These are phyloP conservation scores for Scrobipalpa costella DNA, from an alignment of 2,888 invertebrate genomes.

Conservation along the genomic window DNA sequence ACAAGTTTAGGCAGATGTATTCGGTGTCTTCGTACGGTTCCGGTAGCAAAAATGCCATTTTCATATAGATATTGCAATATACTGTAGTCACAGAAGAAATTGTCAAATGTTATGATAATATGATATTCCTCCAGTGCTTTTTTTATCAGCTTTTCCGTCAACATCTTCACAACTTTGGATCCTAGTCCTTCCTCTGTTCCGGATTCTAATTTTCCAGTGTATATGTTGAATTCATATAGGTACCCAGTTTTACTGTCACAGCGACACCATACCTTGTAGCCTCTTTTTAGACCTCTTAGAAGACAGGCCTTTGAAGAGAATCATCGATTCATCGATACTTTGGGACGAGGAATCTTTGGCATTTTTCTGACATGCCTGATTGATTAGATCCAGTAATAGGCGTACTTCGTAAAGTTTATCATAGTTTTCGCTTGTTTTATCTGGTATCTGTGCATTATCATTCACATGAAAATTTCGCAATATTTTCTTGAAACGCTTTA, in stretches of 20 bases:
- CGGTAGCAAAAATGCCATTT: constrained; percentile 34
- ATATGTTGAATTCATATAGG: constrained; percentile 38
- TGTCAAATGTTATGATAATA: constrained; percentile 20
- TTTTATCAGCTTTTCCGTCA: constrained; percentile 21
- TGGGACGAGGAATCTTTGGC: constrained; percentile 33
- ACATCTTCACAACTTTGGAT: constrained; percentile 33
- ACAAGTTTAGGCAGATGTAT: constrained; percentile 30
- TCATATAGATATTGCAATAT: constrained; percentile 31
- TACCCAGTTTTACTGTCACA: constrained; percentile 30
- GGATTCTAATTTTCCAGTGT: constrained; percentile 35
- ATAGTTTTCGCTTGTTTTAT: constrained; percentile 6
- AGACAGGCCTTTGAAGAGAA: constrained; percentile 36
- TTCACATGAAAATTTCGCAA: constrained; percentile 31
- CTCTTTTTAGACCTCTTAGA: constrained; percentile 33
- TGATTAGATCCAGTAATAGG: constrained; percentile 28
- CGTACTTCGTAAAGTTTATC: constrained; percentile 36
- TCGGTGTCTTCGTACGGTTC: constrained; percentile 36
- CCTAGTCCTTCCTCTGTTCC: constrained; percentile 40
- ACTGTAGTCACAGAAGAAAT: constrained; percentile 12
- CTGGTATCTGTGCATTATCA: constrained; percentile 32
- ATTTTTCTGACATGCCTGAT: constrained; percentile 33
- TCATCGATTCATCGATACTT: constrained; percentile 38
- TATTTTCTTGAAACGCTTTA: constrained; percentile 36
- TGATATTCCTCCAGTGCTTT: constrained; percentile 6
- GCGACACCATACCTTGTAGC: constrained; percentile 34